A percentile compares a stretch with the other conserved stretches of the same genome.
Evolutionary conservation across 2,888 invertebrate species (phyloP).

Genomic region (Onthophagus sagittarius): DNA sequence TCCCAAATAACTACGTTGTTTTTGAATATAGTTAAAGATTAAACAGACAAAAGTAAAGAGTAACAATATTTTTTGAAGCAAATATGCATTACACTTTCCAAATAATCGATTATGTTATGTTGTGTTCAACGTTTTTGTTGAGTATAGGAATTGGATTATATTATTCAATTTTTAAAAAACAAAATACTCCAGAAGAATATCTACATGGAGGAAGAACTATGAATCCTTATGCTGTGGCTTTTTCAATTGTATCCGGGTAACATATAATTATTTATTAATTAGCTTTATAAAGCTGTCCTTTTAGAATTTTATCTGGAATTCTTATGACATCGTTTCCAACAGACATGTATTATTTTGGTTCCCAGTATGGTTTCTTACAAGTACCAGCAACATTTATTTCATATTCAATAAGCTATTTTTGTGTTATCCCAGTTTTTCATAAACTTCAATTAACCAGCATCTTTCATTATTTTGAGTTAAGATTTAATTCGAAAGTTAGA

Average conservation of each 20-base stretch:
- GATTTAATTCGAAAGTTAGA: slow-evolving; percentile 59
- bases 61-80: neutral
- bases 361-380: slow-evolving; percentile 35
- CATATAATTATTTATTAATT: slow-evolving; percentile 27
- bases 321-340: slow-evolving; percentile 70
- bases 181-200: slow-evolving; percentile 64
- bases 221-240: slow-evolving; percentile 66
- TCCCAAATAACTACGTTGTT: no score
- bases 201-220: slow-evolving; percentile 68
- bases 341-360: slow-evolving; percentile 69
- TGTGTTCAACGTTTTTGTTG: slow-evolving; percentile 49
- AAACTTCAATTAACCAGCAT: slow-evolving; percentile 66
- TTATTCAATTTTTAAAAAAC: slow-evolving; percentile 56
- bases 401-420: slow-evolving; percentile 36
- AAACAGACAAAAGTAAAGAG: no score
- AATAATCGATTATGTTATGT: slow-evolving; percentile 52
- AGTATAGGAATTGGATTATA: slow-evolving; percentile 57
- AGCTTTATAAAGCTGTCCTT: slow-evolving; percentile 28
- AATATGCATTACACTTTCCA: neutral
- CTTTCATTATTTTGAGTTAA: slow-evolving; percentile 64
- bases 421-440: slow-evolving; percentile 48
- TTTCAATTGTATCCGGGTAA: slow-evolving; percentile 71
- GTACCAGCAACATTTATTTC: slow-evolving; percentile 45
- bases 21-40: no score
- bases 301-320: slow-evolving; percentile 69